These are phyloP conservation scores for Daphoenositta chrysoptera DNA, from an alignment of 2,113 vertebrate genomes.

Conservation along the genomic window DNA sequence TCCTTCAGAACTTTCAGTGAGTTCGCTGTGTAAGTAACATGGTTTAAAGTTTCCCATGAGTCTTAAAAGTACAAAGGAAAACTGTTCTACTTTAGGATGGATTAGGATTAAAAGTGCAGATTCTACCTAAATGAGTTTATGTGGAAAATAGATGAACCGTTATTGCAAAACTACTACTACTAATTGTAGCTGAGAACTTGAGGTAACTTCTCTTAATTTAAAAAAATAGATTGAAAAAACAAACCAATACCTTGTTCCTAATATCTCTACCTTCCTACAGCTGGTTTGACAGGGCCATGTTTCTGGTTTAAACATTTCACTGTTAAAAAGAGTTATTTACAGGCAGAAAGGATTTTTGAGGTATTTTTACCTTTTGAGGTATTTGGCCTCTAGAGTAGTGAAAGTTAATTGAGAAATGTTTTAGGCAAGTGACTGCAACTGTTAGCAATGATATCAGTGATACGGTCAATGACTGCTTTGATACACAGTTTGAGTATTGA, in stretches of 20 bases:
- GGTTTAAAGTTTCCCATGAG: background rate
- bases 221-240: background rate
- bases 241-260: background rate
- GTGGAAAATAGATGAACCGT: background rate
- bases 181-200: background rate
- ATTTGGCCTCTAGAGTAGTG: background rate
- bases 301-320: background rate
- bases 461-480: background rate
- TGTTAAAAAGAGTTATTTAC: background rate
- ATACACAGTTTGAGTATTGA: background rate
- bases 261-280: background rate
- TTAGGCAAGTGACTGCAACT: background rate
- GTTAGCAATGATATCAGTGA: fast-evolving
- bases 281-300: fast-evolving
- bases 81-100: background rate
- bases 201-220: background rate
- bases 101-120: background rate
- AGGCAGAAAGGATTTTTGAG: background rate
- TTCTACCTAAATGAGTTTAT: background rate
- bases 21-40: background rate
- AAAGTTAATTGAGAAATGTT: background rate
- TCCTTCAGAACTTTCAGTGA: background rate
- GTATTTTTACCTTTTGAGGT: background rate
- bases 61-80: background rate
- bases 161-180: background rate